Percentiles rank a stretch among this genome's conserved stretches.
These are phyloP conservation scores for Polypterus bichir DNA, from an alignment of 2,113 vertebrate species.

Conservation along the genomic window DNA sequence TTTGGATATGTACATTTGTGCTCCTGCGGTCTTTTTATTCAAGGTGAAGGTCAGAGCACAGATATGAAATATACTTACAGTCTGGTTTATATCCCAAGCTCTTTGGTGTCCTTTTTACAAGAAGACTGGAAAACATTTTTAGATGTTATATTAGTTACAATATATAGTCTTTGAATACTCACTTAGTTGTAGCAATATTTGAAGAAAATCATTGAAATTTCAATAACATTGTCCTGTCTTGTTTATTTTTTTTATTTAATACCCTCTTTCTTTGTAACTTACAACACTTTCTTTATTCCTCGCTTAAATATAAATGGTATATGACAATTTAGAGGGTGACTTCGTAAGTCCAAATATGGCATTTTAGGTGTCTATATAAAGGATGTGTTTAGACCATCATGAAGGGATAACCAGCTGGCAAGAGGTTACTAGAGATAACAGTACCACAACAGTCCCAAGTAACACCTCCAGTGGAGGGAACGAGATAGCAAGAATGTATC, in stretches of 20 bases:
- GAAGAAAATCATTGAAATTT: slow-evolving; percentile 34
- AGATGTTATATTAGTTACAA: slow-evolving; percentile 3
- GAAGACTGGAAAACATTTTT: slow-evolving; percentile 35
- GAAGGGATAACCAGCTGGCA: no score
- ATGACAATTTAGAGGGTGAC: no score
- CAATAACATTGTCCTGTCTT: slow-evolving; percentile 27
- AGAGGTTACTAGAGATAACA: no score
- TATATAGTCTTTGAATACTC: slow-evolving; percentile 17
- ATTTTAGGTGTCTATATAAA: no score
- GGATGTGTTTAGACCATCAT: no score
- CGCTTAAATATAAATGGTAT: neutral
- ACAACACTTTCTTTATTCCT: neutral
- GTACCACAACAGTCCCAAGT: no score
- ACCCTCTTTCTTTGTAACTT: neutral
- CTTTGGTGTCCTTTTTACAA: slow-evolving; percentile 60
- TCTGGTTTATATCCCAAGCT: slow-evolving; percentile 61
- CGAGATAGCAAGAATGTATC: no score
- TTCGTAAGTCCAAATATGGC: no score
- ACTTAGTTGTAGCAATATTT: slow-evolving; percentile 29
- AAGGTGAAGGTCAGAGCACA: neutral
- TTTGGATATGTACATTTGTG: no score
- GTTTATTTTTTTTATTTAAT: slow-evolving; percentile 15
- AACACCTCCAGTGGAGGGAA: no score
- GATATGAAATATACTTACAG: slow-evolving; percentile 43
- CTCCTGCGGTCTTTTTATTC: no score